These are phyloP conservation scores for Steinernema khuongi DNA, from an alignment of 1,140 invertebrate genomes.

Conservation along the genomic window DNA sequence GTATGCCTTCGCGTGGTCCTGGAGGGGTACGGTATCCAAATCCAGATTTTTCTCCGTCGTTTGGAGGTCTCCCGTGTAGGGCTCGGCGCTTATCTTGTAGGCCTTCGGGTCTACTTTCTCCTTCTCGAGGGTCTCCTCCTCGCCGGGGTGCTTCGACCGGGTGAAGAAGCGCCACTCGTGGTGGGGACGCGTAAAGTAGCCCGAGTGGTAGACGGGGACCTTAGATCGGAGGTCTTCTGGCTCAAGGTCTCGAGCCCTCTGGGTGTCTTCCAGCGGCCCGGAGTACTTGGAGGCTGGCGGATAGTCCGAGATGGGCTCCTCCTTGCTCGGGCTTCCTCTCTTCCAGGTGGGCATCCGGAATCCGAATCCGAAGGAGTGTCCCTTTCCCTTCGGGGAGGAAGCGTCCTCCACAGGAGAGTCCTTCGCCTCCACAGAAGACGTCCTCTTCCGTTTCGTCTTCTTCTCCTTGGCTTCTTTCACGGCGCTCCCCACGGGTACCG, in stretches of 20 bases:
- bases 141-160: neutral
- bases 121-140: slow-evolving; percentile 3
- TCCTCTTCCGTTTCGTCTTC: neutral
- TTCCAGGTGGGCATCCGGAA: neutral
- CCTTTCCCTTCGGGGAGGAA: neutral
- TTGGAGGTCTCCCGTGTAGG: neutral
- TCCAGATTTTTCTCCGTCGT: neutral
- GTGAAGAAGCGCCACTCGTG: neutral
- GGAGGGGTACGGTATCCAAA: slow-evolving; percentile 6
- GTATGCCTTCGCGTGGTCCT: slow-evolving; percentile 11
- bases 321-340: neutral
- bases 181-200: neutral
- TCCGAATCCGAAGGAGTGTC: neutral
- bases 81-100: neutral
- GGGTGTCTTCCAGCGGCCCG: neutral
- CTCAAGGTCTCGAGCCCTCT: neutral
- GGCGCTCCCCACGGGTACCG: too few species aligned
- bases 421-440: neutral
- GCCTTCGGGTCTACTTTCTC: neutral
- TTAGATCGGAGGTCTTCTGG: neutral
- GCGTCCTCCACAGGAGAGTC: neutral
- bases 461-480: neutral
- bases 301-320: neutral
- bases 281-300: neutral
- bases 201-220: neutral